Percentiles rank a stretch among this genome's conserved stretches.
Evolutionary conservation across 2,888 invertebrate species (phyloP).

Genomic region (Chrysodeixis includens): DNA sequence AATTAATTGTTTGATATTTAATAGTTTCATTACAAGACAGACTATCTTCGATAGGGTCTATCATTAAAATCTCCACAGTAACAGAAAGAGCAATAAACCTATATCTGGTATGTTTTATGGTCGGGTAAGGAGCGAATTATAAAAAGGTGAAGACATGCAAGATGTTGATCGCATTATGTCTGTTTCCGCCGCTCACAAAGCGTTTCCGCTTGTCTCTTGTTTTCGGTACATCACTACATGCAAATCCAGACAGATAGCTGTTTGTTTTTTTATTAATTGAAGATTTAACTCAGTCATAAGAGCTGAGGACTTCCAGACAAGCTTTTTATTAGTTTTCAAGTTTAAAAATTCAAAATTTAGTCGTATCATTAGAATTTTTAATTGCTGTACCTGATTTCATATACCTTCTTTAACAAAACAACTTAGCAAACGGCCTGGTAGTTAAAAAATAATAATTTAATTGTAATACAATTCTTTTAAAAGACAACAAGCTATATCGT

Average conservation of each 20-base stretch:
- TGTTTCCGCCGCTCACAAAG: slow-evolving; percentile 85
- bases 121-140: slow-evolving; percentile 55
- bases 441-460: too few species aligned
- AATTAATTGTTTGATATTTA: too few species aligned
- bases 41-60: not conserved
- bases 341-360: too few species aligned
- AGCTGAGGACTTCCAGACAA: not conserved
- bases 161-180: slow-evolving; percentile 83
- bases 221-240: slow-evolving; percentile 84
- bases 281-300: not conserved
- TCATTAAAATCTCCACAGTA: not conserved
- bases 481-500: too few species aligned
- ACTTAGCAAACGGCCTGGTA: too few species aligned
- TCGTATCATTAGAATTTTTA: too few species aligned
- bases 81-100: slow-evolving; percentile 47
- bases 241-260: slow-evolving; percentile 71
- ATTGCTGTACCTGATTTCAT: too few species aligned
- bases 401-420: too few species aligned
- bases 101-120: slow-evolving; percentile 59
- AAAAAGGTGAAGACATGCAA: slow-evolving; percentile 78
- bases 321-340: too few species aligned
- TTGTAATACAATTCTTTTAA: too few species aligned
- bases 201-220: slow-evolving; percentile 85
- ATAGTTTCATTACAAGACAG: too few species aligned
- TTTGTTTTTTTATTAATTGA: slow-evolving; percentile 37